phyloP scores from a whole-genome alignment of 2,797 vertebrate genomes.

The Capromys pilorides region DNA sequence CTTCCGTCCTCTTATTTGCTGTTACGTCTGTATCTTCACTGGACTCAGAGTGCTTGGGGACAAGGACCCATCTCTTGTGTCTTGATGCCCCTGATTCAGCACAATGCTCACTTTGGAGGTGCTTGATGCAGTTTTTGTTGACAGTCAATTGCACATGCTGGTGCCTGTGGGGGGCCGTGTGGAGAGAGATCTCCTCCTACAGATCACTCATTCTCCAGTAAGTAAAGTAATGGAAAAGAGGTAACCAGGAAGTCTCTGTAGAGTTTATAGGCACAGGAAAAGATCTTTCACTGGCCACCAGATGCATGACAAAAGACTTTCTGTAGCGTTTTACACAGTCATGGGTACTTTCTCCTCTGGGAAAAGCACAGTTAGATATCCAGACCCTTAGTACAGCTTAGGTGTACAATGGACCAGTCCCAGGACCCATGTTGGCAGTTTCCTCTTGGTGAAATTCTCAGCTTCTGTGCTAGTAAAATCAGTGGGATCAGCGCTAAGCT shows the following conservation, averaged over 20 bases:
- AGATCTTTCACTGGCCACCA: background rate
- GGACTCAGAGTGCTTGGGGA: too few species aligned
- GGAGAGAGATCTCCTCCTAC: background rate
- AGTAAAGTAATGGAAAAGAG: background rate
- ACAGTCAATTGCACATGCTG: background rate
- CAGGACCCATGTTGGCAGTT: background rate
- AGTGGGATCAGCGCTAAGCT: background rate
- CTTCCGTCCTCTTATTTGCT: background rate
- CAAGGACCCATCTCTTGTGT: background rate
- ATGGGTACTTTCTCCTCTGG: background rate
- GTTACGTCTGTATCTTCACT: background rate
- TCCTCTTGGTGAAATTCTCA: background rate
- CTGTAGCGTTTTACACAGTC: background rate
- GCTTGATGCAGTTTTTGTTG: background rate
- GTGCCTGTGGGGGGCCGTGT: background rate
- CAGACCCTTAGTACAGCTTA: background rate
- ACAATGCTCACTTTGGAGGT: background rate
- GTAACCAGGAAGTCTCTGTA: background rate
- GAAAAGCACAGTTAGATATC: background rate
- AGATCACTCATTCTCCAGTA: background rate
- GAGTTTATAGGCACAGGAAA: background rate
- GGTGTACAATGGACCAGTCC: background rate
- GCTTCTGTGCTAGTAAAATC: background rate
- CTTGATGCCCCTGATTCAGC: background rate
- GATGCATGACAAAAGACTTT: background rate